These are phyloP conservation scores for Raja brachyura DNA, from an alignment of 2,113 vertebrate species.

Conservation along the genomic window DNA sequence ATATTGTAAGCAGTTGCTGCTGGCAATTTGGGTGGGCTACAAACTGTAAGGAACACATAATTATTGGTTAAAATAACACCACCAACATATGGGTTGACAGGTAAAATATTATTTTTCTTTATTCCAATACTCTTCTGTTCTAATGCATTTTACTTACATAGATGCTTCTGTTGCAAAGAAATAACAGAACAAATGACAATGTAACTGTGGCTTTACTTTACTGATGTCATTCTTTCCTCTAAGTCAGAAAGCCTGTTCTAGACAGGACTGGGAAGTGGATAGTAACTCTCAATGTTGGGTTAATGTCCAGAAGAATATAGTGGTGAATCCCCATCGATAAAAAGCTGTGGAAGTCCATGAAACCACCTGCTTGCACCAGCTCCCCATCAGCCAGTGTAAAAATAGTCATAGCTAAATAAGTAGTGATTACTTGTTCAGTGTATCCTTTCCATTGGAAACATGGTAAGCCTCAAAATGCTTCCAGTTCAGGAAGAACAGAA, in stretches of 20 bases:
- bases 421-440: background rate
- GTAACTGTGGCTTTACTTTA: background rate
- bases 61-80: background rate
- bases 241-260: background rate
- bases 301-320: background rate
- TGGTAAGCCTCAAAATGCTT: background rate
- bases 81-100: background rate
- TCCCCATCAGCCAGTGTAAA: background rate
- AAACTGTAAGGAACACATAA: constrained; percentile 59
- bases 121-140: background rate
- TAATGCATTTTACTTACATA: background rate
- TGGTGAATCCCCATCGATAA: background rate
- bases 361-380: background rate
- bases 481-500: background rate
- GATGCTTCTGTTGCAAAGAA: background rate
- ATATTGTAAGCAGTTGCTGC: constrained; percentile 80
- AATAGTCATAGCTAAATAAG: background rate
- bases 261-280: background rate
- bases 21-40: constrained; percentile 87
- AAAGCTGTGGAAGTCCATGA: background rate
- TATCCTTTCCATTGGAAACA: background rate
- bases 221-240: background rate
- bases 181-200: background rate
- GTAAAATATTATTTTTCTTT: background rate
- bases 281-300: background rate